These are phyloP conservation scores for Gallinago nigripennis DNA, from an alignment of 2,797 vertebrate species.

Conservation along the genomic window DNA sequence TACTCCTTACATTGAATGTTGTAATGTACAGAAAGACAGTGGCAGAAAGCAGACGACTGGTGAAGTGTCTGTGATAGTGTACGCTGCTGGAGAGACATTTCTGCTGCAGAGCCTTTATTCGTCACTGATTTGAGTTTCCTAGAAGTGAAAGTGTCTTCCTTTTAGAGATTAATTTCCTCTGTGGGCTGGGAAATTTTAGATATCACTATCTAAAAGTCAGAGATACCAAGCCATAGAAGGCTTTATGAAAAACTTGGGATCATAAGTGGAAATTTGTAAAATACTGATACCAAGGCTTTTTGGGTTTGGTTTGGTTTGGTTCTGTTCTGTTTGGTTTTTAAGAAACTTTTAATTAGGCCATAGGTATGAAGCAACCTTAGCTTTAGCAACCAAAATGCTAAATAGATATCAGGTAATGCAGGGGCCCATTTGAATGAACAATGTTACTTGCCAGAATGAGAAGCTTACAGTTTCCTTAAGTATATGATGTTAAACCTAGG, in stretches of 20 bases:
- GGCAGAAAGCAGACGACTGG: neutral
- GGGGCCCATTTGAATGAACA: neutral
- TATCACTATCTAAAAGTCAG: neutral
- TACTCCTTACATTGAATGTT: neutral
- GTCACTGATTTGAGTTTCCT: neutral
- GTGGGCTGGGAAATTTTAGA: neutral
- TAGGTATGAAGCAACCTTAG: neutral
- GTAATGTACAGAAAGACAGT: neutral
- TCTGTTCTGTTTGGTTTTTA: neutral
- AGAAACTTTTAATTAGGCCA: neutral
- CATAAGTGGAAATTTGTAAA: neutral
- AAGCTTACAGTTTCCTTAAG: neutral
- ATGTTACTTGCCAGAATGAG: neutral
- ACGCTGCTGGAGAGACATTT: neutral
- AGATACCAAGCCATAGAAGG: neutral
- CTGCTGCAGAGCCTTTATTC: neutral
- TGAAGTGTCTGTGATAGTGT: neutral
- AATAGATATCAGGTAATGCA: neutral
- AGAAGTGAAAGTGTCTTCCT: neutral
- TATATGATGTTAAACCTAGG: neutral
- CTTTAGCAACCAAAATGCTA: neutral
- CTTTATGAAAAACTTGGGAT: neutral
- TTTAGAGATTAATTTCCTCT: neutral
- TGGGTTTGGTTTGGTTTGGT: neutral
- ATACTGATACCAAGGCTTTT: neutral